Evolutionary conservation across 92 coral and sea anemone species (phyloP), one percentile per base, ranked within the genome.

Genomic region (Epizoanthus rinbou): DNA sequence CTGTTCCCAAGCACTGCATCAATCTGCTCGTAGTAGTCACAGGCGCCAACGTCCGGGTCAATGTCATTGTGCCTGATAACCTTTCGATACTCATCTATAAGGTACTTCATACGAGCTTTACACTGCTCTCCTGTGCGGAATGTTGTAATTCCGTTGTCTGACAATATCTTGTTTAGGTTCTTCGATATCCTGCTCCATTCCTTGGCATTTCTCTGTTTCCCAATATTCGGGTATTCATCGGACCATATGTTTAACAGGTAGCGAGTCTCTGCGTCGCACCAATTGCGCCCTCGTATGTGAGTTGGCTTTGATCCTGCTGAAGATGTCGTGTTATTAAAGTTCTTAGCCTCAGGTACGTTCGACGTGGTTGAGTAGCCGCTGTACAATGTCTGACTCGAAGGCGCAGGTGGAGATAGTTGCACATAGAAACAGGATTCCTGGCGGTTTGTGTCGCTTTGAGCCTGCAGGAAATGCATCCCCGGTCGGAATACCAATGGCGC

Each of bases 251-350:
- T 67, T 28, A 88, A 62, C 33, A 88, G 84, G 54, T 83, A 80
- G 50, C 91, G 85, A 63, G 91, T 84, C 74, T 88, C 91, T 4
- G 91, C 91, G 19, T 88, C 91, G 25, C 87, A 88, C 91, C 91
- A 88, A 52, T 84, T 88, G 11, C 88, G 91, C 13, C 88, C 82
- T 78, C 82, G 71, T 41, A 22, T 78, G 76, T 86, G 88, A 56
- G 84, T 69, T 9, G 82, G 72, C 56, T 84, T 84, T n/a, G 73
- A 33, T 5, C 66, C 81, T 82, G 76, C 62, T 1, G 87, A 73
- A 43, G 87, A 84, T 73, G 53, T 73, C 14, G 54, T 9, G 54
- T 10, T 50, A 50, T 50, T 10, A 50, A 50, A 50, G 54, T 50
- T 50, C 2, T 41, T 70, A 58, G 71, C 82, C 69, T 63, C 82